Base-by-base conservation (phyloP, 2,888 invertebrate species). In the Temnothorax unifasciatus region DNA sequence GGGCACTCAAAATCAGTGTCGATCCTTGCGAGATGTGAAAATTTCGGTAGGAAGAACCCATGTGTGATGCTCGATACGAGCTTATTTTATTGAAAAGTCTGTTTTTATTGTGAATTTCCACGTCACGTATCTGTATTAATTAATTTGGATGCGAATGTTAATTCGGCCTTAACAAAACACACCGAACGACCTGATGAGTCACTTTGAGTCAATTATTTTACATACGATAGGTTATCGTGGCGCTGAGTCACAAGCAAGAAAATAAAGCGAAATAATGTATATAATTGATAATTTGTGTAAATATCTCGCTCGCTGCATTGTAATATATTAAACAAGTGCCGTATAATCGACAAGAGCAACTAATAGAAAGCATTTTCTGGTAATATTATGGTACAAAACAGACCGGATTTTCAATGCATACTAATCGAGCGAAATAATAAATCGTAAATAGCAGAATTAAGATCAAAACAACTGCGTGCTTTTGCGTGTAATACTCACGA, bases 1-100 rank as follows among this genome's bases (percentile, higher is more conserved):
- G 29, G 2, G 6, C 41, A 29, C 50, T 88, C 69, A 74, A 84
- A 82, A 68, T 77, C n/a, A 13, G 18, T n/a, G 50, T 44, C 9
- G 34, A n/a, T 41, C 21, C 2, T 66, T 13, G 13, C n/a, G 25
- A 38, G 13, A 59, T 57, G 21, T 18, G 11, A 11, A 59, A 71
- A 34, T 79, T 57, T 54, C 1, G 1, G 11, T 44, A 21, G 15
- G 9, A n/a, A 25, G 44, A 15, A 18, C 2, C 11, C 9, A 8
- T 2, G 15, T 47, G 44, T 44, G 11, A 44, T 15, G 4, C 50
- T 50, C 13, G 41, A 52, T 25, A 18, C 18, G 11, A 29, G 11
- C 13, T 38, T 61, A 18, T 41, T 18, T 29, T n/a, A 15, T 9
- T 8, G 25, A 74, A 41, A 44, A 61, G 34, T 44, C 3, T 1